Percentiles rank a stretch among this genome's conserved stretches.
Conservation (phyloP, 2,113 vertebrate species). For the Noturus placidus region DNA sequence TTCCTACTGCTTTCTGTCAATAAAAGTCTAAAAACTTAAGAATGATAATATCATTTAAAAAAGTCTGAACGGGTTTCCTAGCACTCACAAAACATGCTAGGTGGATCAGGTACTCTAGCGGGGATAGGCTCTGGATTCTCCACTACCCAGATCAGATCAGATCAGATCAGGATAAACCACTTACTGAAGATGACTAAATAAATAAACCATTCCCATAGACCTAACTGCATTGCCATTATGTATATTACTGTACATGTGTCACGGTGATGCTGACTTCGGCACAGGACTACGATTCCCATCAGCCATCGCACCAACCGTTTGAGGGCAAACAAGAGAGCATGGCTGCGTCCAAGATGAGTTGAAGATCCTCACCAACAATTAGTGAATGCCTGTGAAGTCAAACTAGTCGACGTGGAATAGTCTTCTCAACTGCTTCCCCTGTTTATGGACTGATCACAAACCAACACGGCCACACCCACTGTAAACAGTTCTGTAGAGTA, state of each 20-base stretch:
- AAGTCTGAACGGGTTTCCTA: neutral
- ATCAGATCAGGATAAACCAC: neutral
- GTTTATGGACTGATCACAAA: neutral
- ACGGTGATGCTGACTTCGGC: too few species aligned
- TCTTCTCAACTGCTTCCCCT: neutral
- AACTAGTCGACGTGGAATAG: neutral
- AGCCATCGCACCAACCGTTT: too few species aligned
- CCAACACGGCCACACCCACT: neutral
- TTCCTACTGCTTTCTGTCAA: neutral
- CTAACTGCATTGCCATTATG: neutral
- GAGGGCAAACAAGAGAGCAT: too few species aligned
- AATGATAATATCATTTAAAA: neutral
- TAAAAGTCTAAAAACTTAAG: neutral
- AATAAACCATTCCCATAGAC: neutral
- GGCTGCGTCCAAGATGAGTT: neutral
- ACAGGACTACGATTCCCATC: too few species aligned
- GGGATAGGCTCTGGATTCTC: neutral
- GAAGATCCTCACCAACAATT: neutral
- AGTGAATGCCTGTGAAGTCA: neutral
- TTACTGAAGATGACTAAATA: neutral
- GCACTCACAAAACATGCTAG: neutral
- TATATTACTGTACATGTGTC: neutral
- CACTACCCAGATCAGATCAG: neutral
- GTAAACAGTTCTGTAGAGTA: neutral
- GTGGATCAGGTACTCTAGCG: neutral